Base-by-base conservation (phyloP, 2,888 invertebrate species). In the Aspidiotus destructor region DNA sequence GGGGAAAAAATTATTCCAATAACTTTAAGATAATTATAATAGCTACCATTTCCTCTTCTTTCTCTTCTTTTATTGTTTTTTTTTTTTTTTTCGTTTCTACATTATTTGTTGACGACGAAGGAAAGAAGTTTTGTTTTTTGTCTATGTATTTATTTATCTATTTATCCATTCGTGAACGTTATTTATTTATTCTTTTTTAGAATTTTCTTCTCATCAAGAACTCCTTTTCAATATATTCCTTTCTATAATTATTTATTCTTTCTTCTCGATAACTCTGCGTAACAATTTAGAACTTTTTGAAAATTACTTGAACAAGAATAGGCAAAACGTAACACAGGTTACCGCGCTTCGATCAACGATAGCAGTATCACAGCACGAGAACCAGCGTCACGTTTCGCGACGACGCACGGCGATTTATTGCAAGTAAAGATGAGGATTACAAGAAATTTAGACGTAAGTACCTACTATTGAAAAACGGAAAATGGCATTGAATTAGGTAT, bases 41-140 rank as follows among this genome's bases (percentile, higher is more conserved):
- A 64, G 64, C 64, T 64, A 64, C 64, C 64, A 64, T 64, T 55
- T 57, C 41, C 17, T 64, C 54, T 55, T 64, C 41, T 64, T 55
- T 57, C 64, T 28, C 28, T 5, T 40, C n/a, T 64, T 57, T 41
- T 41, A 53, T 64, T 64, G 15, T 10, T 42, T 64, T 41, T 55
- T 55, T 55, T 10, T 55, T 55, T n/a, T n/a, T n/a, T n/a, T n/a
- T n/a, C n/a, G n/a, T n/a, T n/a, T n/a, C n/a, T 61, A n/a, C n/a
- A 11, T 41, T 61, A 15, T 61, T 28, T 28, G 28, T 28, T 28
- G 28, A 28, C 28, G 28, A 28, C 5, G 28, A 28, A 28, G 28
- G 28, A 28, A 28, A 28, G 28, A 28, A 28, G 28, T 64, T 55
- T 57, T 55, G 57, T 64, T 55, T 55, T 64, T 42, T 64, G 55